Base-by-base conservation (phyloP, 2,797 vertebrate genomes). In the Pagetopsis macropterus region DNA sequence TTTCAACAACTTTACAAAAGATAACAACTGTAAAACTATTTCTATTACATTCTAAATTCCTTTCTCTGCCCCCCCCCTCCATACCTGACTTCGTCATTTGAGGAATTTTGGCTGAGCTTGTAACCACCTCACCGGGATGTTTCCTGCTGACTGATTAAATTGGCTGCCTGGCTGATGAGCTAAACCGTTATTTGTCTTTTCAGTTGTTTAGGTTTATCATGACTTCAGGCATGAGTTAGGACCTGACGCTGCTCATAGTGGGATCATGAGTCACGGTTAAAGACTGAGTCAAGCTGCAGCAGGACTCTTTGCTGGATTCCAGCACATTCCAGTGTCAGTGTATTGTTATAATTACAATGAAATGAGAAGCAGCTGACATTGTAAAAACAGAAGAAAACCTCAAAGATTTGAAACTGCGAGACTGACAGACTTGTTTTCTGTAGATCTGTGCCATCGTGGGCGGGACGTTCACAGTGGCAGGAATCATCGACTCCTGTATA, bases 371-470 rank as follows among this genome's bases (percentile, higher is more conserved):
- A 70, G 81, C 44, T n/a, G 8, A 43, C 15, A 31, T 33, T 45
- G n/a, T 19, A 65, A 54, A 27, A 44, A 17, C 9, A 14, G 23
- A 3, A 37, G 17, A 43, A 49, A 48, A 65, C 14, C 9, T 33
- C 3, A 21, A 46, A 9, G n/a, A 14, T 59, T 13, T 76, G 7
- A 40, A 62, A 60, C 1, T 2, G 33, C 0, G 21, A 54, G n/a
- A 31, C n/a, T 81, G 40, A 80, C 40, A 0, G 17, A 54, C 31
- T 3, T 44, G 16, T 63, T 60, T 41, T 41, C 40, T 63, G 21
- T 84, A 99, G 98, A 99, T 99, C 88, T 99, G 98, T 86, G 98
- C 97, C 85, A 99, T 99, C 81, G 95, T 99, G 5, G 98, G 98
- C 1, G 98, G 98, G 85, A 98, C 98, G 0, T 99, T 99, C 88